phyloP scores from a whole-genome alignment of 2,113 vertebrate genomes.

The Terrapene triunguis region DNA sequence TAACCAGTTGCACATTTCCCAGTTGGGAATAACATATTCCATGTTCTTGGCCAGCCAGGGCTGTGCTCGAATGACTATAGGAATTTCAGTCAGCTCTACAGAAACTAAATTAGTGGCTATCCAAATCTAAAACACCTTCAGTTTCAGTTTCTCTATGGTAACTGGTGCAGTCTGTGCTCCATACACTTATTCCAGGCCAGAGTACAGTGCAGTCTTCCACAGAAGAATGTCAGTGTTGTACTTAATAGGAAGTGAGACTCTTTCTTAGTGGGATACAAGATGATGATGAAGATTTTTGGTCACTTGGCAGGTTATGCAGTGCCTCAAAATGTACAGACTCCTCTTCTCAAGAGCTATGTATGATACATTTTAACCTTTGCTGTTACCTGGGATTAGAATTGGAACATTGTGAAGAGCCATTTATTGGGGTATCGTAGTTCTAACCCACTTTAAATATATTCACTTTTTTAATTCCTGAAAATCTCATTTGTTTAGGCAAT shows the following conservation, averaged over 20 bases:
- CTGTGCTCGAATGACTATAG: conserved; percentile 13
- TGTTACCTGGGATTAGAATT: neutral
- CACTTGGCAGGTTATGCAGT: neutral
- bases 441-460: neutral
- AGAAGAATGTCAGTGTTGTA: neutral
- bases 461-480: neutral
- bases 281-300: conserved; percentile 4
- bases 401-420: neutral
- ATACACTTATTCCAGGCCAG: conserved; percentile 6
- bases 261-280: neutral
- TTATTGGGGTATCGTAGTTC: neutral
- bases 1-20: conserved; percentile 66
- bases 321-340: neutral
- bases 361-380: neutral
- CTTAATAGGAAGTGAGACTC: neutral
- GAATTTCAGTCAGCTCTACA: neutral
- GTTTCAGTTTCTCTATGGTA: neutral
- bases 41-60: conserved; percentile 40
- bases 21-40: conserved; percentile 62
- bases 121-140: neutral
- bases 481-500: neutral
- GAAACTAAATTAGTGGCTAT: conserved; percentile 24
- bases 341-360: fast-evolving
- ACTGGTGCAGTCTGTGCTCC: neutral
- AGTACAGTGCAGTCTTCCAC: neutral